phyloP scores from a whole-genome alignment of 2,113 vertebrate species.

The Sylvilagus bachmani region DNA sequence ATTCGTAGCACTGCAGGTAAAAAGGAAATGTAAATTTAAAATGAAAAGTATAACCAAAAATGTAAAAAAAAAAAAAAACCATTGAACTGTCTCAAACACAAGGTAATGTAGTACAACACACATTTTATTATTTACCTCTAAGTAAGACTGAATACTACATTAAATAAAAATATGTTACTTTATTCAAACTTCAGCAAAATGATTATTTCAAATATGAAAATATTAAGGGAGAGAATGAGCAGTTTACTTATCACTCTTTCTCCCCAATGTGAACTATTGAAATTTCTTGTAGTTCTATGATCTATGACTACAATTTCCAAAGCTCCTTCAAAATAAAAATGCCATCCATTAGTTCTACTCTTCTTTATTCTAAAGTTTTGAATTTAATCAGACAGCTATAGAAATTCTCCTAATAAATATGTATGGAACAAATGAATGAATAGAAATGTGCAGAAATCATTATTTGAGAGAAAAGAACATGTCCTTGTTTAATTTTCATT shows the following conservation, averaged over 20 bases:
- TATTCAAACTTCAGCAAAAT: background rate
- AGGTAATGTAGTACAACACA: background rate
- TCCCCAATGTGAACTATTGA: background rate
- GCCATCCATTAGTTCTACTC: background rate
- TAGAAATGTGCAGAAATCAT: background rate
- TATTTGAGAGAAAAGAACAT: background rate
- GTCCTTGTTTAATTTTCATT: constrained; percentile 35
- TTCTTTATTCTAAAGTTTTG: background rate
- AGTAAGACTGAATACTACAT: background rate
- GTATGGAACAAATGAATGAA: constrained; percentile 7
- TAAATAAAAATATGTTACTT: background rate
- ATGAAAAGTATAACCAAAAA: constrained; percentile 40
- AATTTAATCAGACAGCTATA: constrained; percentile 8
- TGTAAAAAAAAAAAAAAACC: constrained; percentile 25
- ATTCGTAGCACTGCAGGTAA: constrained; percentile 74
- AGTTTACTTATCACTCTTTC: background rate
- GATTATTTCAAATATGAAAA: constrained; percentile 14
- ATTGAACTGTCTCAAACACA: constrained; percentile 1
- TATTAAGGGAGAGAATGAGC: background rate
- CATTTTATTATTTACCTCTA: constrained; percentile 51
- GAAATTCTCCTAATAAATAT: background rate
- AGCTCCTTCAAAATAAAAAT: background rate
- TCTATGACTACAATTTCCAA: background rate
- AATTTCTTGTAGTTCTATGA: background rate
- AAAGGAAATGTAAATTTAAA: constrained; percentile 71